Evolutionary conservation across 1,140 invertebrate genomes (phyloP).

Genomic region (Leptinotarsa defecta): DNA sequence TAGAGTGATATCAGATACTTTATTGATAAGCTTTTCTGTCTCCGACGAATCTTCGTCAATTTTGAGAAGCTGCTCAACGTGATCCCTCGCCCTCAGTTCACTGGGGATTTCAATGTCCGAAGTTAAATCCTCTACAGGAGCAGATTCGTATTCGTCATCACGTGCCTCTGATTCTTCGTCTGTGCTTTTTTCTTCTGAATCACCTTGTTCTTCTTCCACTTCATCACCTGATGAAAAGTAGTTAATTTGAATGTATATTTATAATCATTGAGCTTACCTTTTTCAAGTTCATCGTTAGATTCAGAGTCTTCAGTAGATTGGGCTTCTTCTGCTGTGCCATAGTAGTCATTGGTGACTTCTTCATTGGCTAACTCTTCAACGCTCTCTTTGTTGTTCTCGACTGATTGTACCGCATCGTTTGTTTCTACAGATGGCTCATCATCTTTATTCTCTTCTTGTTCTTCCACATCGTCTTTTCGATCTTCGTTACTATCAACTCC

Average conservation of each 20-base stretch:
- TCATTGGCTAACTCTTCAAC: slow-evolving; percentile 29
- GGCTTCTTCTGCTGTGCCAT: slow-evolving; percentile 20
- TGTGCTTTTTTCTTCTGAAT: slow-evolving; percentile 50
- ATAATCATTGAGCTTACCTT: not conserved
- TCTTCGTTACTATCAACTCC: slow-evolving; percentile 18
- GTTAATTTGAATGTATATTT: not conserved
- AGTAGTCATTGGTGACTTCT: not conserved
- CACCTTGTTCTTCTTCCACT: slow-evolving; percentile 39
- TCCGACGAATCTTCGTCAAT: slow-evolving; percentile 76
- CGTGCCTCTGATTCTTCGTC: slow-evolving; percentile 49
- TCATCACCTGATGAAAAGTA: slow-evolving; percentile 41
- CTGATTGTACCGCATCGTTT: slow-evolving; percentile 15
- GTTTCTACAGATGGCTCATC: slow-evolving; percentile 14
- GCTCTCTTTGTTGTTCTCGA: slow-evolving; percentile 24
- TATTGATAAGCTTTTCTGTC: slow-evolving; percentile 72
- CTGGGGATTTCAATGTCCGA: slow-evolving; percentile 75
- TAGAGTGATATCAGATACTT: slow-evolving; percentile 76
- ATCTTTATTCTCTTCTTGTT: slow-evolving; percentile 30
- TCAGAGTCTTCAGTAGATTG: slow-evolving; percentile 1
- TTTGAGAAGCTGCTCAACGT: slow-evolving; percentile 79
- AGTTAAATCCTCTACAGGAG: slow-evolving; percentile 62
- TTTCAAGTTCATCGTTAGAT: not conserved
- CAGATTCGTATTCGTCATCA: slow-evolving; percentile 44
- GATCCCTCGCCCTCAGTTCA: slow-evolving; percentile 76
- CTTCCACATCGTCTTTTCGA: slow-evolving; percentile 25